Percentiles rank a stretch among this genome's conserved stretches.
phyloP scores from a whole-genome alignment of 1,140 invertebrate genomes.

The Drosophila punjabiensis region DNA sequence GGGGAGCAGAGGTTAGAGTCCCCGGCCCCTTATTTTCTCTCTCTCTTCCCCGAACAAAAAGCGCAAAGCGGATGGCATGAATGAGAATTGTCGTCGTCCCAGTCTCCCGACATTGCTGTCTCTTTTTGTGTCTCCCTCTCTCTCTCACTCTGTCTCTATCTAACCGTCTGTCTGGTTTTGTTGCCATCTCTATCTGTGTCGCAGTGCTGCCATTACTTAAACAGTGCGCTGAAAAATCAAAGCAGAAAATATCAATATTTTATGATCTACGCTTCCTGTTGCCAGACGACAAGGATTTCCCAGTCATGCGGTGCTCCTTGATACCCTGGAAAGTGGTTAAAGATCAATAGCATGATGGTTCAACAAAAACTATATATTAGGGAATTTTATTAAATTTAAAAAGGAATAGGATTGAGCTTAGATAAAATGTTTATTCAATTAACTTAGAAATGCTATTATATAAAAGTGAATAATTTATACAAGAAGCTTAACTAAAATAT shows the following conservation, averaged over 20 bases:
- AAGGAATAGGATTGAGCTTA: background rate
- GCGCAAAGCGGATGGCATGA: conserved; percentile 59
- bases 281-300: conserved; percentile 56
- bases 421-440: background rate
- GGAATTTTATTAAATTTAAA: too few species aligned
- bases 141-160: conserved; percentile 18
- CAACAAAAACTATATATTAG: background rate
- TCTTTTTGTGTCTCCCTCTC: conserved; percentile 16
- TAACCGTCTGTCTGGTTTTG: conserved; percentile 28
- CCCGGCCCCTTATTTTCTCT: background rate
- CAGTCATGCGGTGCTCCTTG: conserved; percentile 35
- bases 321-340: background rate
- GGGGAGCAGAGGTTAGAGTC: conserved; percentile 22
- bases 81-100: conserved; percentile 64
- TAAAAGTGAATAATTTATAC: background rate
- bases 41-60: conserved; percentile 33
- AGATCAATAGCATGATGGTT: conserved; percentile 7
- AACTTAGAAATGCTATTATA: background rate
- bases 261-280: conserved; percentile 79
- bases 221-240: conserved; percentile 77
- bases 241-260: conserved; percentile 83
- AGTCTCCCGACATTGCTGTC: conserved; percentile 41
- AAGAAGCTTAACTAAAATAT: background rate
- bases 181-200: conserved; percentile 24
- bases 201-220: conserved; percentile 73